Evolutionary conservation across 2,888 invertebrate genomes (phyloP).

Genomic region (Trichogramma dendrolimi): DNA sequence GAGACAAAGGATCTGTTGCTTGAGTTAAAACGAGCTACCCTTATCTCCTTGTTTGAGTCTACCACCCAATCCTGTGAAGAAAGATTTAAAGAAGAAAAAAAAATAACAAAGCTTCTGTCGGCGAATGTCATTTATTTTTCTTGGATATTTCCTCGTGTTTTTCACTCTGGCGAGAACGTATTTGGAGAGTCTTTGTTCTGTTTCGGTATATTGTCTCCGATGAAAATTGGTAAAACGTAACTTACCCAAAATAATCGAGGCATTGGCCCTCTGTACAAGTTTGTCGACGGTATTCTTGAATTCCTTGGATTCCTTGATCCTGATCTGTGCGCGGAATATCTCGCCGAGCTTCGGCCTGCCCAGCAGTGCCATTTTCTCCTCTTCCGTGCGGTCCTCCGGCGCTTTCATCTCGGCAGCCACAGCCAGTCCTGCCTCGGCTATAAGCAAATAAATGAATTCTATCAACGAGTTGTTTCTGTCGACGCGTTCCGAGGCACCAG

Average conservation of each 20-base stretch:
- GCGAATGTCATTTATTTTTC: too few species aligned
- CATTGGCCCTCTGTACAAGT: conserved; percentile 93
- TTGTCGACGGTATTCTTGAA: conserved; percentile 99
- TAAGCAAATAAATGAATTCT: conserved; percentile 31
- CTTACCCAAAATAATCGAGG: conserved; percentile 76
- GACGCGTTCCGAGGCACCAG: too few species aligned
- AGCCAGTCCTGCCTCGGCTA: conserved; percentile 59
- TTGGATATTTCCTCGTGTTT: too few species aligned
- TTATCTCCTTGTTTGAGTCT: too few species aligned
- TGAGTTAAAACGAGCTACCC: too few species aligned
- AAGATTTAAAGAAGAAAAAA: too few species aligned
- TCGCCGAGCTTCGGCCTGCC: conserved; percentile 92
- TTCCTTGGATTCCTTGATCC: conserved; percentile 96
- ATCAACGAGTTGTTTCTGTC: too few species aligned
- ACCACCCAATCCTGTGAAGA: too few species aligned
- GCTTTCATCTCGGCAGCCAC: conserved; percentile 63
- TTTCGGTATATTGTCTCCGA: too few species aligned
- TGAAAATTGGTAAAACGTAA: conserved; percentile 1
- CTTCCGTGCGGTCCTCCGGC: conserved; percentile 68
- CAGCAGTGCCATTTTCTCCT: conserved; percentile 82
- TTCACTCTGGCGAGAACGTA: too few species aligned
- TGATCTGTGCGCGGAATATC: conserved; percentile 76
- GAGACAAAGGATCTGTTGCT: not conserved
- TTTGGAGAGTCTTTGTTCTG: too few species aligned
- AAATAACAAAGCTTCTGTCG: too few species aligned